Percentiles rank a stretch among this genome's conserved stretches.
Evolutionary conservation across 1,140 invertebrate species (phyloP).

Genomic region (Drosophila carrolli): DNA sequence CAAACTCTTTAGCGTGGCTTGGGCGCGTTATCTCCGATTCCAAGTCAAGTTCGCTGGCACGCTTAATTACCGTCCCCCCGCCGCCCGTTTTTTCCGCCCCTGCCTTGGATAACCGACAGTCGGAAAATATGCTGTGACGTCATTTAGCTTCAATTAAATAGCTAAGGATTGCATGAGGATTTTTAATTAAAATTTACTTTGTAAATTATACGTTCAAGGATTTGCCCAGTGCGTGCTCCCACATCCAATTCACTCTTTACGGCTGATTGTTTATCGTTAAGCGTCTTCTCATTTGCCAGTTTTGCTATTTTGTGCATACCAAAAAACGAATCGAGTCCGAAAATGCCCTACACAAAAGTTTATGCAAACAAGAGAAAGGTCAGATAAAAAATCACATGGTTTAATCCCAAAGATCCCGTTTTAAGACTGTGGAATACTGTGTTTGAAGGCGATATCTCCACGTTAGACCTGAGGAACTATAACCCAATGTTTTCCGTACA

Average conservation of each 20-base stretch:
- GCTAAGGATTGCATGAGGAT: constrained; percentile 75
- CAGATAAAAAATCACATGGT: too few species aligned
- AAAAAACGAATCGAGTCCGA: neutral
- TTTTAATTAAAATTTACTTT: constrained; percentile 82
- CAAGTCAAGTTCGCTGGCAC: constrained; percentile 61
- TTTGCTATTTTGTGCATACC: neutral
- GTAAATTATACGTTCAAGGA: constrained; percentile 78
- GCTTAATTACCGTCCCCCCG: constrained; percentile 66
- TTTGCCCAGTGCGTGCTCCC: constrained; percentile 53
- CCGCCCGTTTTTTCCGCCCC: neutral
- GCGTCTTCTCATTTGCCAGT: neutral
- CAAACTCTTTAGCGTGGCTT: constrained; percentile 60
- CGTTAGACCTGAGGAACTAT: too few species aligned
- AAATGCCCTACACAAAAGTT: neutral
- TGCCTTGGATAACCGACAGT: constrained; percentile 29
- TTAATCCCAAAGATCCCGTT: too few species aligned
- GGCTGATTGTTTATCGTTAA: constrained; percentile 24
- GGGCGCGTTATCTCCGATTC: constrained; percentile 53
- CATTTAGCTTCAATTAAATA: constrained; percentile 81
- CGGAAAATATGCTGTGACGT: constrained; percentile 63
- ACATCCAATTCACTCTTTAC: constrained; percentile 28
- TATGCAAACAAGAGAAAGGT: too few species aligned
- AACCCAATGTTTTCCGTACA: too few species aligned
- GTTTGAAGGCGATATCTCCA: too few species aligned
- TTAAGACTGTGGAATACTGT: too few species aligned